Percentiles rank a stretch among this genome's conserved stretches.
Conservation (phyloP, 2,113 vertebrate genomes). For the Prionailurus viverrinus region DNA sequence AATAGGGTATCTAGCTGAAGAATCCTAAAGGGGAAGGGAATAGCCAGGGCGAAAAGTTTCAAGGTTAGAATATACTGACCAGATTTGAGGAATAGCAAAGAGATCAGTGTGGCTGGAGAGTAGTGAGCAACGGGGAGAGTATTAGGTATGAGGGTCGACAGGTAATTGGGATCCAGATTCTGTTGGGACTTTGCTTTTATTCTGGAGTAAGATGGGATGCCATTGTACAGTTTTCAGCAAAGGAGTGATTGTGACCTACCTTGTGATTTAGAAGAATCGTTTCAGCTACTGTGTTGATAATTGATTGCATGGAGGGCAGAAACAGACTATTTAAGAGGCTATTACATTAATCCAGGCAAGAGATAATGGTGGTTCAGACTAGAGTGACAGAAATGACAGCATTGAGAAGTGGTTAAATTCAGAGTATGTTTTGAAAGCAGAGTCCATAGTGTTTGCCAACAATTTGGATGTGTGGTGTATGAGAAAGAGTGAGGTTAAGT, state of each 20-base stretch:
- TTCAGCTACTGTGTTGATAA: neutral
- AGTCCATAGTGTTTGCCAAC: conserved; percentile 13
- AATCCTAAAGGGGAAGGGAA: neutral
- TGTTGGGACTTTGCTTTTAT: neutral
- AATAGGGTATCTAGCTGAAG: neutral
- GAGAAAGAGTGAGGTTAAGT: conserved; percentile 1
- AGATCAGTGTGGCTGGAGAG: neutral
- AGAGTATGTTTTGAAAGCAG: conserved; percentile 53
- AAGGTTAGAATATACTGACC: neutral
- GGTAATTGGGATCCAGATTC: neutral
- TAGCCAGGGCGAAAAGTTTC: neutral
- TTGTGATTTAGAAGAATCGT: conserved; percentile 25
- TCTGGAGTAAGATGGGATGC: neutral
- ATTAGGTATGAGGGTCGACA: neutral
- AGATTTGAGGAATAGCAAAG: neutral
- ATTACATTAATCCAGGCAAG: neutral
- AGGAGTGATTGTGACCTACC: neutral
- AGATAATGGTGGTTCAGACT: neutral
- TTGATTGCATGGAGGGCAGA: neutral
- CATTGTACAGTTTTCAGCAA: neutral
- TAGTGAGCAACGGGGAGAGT: neutral
- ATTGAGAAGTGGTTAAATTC: neutral
- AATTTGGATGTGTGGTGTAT: neutral
- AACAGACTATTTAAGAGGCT: neutral
- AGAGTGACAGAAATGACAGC: neutral